A percentile compares a stretch with the other conserved stretches of the same genome.
These are phyloP conservation scores for Hydra vulgaris DNA, from an alignment of 30 jellyfish, hydroid and myxozoan genomes.

Conservation along the genomic window DNA sequence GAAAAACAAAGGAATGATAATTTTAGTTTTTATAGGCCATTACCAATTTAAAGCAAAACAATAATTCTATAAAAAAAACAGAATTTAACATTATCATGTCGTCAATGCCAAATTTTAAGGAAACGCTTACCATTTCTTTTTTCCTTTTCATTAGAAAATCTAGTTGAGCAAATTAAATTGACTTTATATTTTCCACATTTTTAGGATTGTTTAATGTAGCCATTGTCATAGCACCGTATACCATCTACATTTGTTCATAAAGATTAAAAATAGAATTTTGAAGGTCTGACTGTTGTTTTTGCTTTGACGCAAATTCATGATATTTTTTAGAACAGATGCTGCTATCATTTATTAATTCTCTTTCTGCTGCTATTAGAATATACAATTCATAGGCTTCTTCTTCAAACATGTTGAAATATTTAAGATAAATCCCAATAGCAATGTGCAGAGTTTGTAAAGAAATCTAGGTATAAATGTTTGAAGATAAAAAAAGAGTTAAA, in stretches of 20 bases:
- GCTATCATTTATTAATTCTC: not conserved
- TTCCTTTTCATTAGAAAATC: not conserved
- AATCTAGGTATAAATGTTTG: not conserved
- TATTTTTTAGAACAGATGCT: not conserved
- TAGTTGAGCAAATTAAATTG: not conserved
- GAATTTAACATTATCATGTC: not conserved
- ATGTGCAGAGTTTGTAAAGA: not conserved
- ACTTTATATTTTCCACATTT: not conserved
- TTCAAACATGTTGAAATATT: not conserved
- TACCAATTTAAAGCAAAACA: no score
- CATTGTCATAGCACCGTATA: not conserved
- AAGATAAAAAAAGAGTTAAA: not conserved
- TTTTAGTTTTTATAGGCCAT: no score
- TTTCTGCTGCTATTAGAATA: not conserved
- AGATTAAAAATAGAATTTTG: not conserved
- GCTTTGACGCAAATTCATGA: not conserved
- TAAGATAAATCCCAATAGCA: not conserved
- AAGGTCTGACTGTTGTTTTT: not conserved
- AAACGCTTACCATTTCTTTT: not conserved
- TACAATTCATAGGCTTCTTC: not conserved
- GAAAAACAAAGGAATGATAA: not conserved
- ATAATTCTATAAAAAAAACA: no score
- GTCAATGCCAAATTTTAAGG: not conserved
- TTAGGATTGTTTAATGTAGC: not conserved
- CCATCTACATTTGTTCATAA: not conserved